Conservation (phyloP, 2,797 vertebrate genomes). For the Gouania willdenowi region DNA sequence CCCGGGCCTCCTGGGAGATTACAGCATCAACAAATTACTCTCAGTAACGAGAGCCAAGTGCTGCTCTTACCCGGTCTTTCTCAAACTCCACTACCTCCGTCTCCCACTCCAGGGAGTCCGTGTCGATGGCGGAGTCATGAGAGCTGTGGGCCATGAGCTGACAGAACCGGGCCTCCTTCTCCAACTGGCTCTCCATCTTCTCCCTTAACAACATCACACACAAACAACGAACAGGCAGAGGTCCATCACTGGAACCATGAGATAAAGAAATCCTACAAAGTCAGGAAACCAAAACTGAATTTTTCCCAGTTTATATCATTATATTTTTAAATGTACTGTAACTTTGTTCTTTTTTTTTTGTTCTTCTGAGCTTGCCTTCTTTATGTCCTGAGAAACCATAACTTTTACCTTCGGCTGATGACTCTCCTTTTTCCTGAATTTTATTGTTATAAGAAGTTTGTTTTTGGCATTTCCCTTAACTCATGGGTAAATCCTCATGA, state of each 20-base stretch:
- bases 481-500: too few species aligned
- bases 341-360: too few species aligned
- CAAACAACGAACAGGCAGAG: constrained; percentile 28
- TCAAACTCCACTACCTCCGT: constrained; percentile 97
- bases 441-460: too few species aligned
- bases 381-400: too few species aligned
- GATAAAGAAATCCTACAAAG: neutral
- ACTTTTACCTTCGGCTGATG: too few species aligned
- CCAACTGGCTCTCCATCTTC: constrained; percentile 93
- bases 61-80: constrained; percentile 86
- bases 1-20: constrained; percentile 3
- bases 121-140: constrained; percentile 95
- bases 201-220: constrained; percentile 75
- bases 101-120: constrained; percentile 97
- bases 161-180: constrained; percentile 93
- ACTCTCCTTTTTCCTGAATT: too few species aligned
- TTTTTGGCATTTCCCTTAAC: too few species aligned
- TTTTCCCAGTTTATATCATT: too few species aligned
- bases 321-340: too few species aligned
- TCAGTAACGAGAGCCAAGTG: constrained; percentile 11
- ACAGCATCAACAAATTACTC: constrained; percentile 12
- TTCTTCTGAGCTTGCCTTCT: too few species aligned
- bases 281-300: too few species aligned
- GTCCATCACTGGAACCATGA: constrained; percentile 14
- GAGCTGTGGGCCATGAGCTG: constrained; percentile 96